Evolutionary conservation across 2,888 invertebrate species (phyloP).

Genomic region (Erebia epiphron): DNA sequence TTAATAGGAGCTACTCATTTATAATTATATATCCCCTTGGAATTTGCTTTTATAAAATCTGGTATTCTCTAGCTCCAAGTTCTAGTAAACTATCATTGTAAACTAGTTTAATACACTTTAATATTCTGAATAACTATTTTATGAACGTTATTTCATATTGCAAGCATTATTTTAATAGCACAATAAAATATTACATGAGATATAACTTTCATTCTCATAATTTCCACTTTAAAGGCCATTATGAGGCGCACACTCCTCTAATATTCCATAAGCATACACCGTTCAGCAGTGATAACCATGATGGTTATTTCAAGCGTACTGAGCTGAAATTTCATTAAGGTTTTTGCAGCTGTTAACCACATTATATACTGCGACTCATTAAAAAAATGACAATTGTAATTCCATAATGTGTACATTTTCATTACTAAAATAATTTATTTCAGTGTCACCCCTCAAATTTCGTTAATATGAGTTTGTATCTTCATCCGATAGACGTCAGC

Average conservation of each 20-base stretch:
- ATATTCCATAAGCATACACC: constrained; percentile 22
- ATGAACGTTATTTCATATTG: not conserved
- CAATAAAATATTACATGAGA: constrained; percentile 13
- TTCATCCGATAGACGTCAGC: no score
- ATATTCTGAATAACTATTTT: not conserved
- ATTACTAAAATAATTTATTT: not conserved
- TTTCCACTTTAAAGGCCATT: constrained; percentile 16
- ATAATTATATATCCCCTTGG: no score
- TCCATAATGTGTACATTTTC: not conserved
- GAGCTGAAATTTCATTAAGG: constrained; percentile 19
- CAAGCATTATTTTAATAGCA: constrained; percentile 11
- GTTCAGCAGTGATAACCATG: constrained; percentile 12
- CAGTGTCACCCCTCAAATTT: no score
- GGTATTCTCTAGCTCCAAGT: no score
- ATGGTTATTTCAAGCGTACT: constrained; percentile 17
- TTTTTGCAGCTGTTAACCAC: not conserved
- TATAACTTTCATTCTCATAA: constrained; percentile 17
- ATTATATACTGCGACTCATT: not conserved
- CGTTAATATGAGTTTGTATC: no score
- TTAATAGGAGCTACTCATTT: no score
- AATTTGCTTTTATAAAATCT: no score
- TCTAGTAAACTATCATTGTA: no score
- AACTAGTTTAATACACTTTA: not conserved
- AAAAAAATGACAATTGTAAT: not conserved
- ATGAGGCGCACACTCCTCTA: constrained; percentile 18